Evolutionary conservation across 2,888 invertebrate species (phyloP).

Genomic region (Lagria hirta): DNA sequence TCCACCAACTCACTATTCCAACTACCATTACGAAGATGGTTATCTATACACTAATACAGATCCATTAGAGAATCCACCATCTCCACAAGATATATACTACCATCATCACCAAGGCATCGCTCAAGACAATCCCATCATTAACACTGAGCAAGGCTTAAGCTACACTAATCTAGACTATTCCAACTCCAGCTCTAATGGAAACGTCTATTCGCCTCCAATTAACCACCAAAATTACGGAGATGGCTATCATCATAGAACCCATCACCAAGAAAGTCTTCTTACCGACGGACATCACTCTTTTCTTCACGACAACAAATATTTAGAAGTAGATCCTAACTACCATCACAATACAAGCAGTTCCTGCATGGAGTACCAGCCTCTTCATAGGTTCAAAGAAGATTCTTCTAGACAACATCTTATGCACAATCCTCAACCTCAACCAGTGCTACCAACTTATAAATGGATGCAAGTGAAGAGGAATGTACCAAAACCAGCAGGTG

Average conservation of each 20-base stretch:
- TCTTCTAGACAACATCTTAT: conserved; percentile 51
- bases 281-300: conserved; percentile 58
- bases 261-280: conserved; percentile 59
- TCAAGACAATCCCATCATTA: conserved; percentile 66
- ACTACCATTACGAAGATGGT: conserved; percentile 51
- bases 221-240: conserved; percentile 46
- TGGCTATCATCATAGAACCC: conserved; percentile 44
- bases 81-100: conserved; percentile 54
- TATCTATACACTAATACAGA: conserved; percentile 45
- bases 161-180: conserved; percentile 87
- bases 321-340: conserved; percentile 44
- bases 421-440: conserved; percentile 56
- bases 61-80: conserved; percentile 53
- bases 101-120: conserved; percentile 54
- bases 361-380: conserved; percentile 62
- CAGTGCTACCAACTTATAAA: conserved; percentile 87
- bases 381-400: conserved; percentile 67
- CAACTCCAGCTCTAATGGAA: conserved; percentile 53
- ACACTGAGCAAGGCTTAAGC: conserved; percentile 82
- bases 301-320: conserved; percentile 60
- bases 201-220: conserved; percentile 40
- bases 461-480: conserved; percentile 99
- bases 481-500: conserved; percentile 90
- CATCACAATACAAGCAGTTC: conserved; percentile 56
- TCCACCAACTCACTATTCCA: conserved; percentile 47